Conservation (phyloP, 2,888 invertebrate genomes). For the Protula sp. region DNA sequence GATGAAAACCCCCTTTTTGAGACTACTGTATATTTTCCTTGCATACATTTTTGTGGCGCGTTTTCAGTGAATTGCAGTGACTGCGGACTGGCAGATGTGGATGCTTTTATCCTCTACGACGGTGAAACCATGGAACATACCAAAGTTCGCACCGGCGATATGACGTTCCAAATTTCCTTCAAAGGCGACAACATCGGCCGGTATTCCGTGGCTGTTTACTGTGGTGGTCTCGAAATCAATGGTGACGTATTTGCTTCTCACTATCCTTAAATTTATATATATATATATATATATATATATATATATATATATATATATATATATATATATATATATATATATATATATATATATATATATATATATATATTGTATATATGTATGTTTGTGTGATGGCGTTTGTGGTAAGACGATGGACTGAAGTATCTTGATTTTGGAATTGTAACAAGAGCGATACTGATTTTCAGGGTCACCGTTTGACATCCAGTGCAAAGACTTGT, state of each 20-base stretch:
- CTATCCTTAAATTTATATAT: too few relatives aligned
- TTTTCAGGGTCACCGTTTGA: slow-evolving; percentile 18
- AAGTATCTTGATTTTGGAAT: too few relatives aligned
- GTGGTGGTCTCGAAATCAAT: slow-evolving; percentile 80
- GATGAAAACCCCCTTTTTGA: too few relatives aligned
- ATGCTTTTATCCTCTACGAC: background rate
- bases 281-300: too few relatives aligned
- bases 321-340: too few relatives aligned
- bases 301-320: too few relatives aligned
- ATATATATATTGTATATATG: too few relatives aligned
- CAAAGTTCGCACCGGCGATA: background rate
- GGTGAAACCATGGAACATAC: slow-evolving; percentile 1
- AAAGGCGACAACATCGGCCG: slow-evolving; percentile 59
- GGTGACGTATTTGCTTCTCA: slow-evolving; percentile 58
- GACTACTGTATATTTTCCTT: too few relatives aligned
- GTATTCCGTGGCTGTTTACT: slow-evolving; percentile 79
- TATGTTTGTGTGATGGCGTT: too few relatives aligned
- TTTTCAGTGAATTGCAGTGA: slow-evolving; percentile 1
- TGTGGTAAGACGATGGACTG: too few relatives aligned
- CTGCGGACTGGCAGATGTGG: slow-evolving; percentile 2
- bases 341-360: too few relatives aligned
- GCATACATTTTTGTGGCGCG: background rate
- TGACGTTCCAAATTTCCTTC: slow-evolving; percentile 57
- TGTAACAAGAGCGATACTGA: too few relatives aligned
- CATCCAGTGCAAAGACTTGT: background rate